These are phyloP conservation scores for Xestia rhomboidea DNA, from an alignment of 2,888 invertebrate species.

Conservation along the genomic window DNA sequence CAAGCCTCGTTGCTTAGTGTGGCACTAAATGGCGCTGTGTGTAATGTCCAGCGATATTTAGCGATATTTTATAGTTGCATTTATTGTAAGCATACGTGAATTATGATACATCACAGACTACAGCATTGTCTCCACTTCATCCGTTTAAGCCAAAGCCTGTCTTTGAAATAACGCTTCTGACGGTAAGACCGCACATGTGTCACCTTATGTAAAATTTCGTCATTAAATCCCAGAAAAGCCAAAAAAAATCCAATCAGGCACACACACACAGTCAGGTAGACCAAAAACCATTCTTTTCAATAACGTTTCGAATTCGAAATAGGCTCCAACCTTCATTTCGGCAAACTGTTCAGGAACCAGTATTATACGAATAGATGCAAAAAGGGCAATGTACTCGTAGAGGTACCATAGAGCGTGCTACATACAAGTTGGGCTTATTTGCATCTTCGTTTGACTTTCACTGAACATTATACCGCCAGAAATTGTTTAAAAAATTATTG, in stretches of 20 bases:
- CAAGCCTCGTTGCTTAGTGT: no score
- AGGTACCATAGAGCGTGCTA: conserved; percentile 67
- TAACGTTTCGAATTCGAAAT: conserved; percentile 26
- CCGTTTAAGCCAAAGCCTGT: not conserved
- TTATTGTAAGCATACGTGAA: not conserved
- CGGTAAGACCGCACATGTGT: not conserved
- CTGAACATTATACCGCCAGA: conserved; percentile 13
- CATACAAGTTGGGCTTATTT: conserved; percentile 77
- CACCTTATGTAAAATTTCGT: not conserved
- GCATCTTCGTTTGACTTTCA: conserved; percentile 52
- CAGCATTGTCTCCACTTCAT: not conserved
- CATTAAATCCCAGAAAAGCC: not conserved
- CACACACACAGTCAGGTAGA: not conserved
- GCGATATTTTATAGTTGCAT: not conserved
- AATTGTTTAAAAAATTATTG: conserved; percentile 21
- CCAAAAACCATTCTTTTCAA: conserved; percentile 12
- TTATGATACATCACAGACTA: not conserved
- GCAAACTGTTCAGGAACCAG: conserved; percentile 2
- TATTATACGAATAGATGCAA: conserved; percentile 18
- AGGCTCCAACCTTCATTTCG: conserved; percentile 15
- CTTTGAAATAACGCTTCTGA: not conserved
- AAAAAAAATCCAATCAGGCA: not conserved
- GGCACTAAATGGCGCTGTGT: no score
- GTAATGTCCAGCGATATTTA: no score
- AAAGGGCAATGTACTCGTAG: conserved; percentile 23